Conservation (phyloP, 2,888 invertebrate genomes). For the Papilio gigon region DNA sequence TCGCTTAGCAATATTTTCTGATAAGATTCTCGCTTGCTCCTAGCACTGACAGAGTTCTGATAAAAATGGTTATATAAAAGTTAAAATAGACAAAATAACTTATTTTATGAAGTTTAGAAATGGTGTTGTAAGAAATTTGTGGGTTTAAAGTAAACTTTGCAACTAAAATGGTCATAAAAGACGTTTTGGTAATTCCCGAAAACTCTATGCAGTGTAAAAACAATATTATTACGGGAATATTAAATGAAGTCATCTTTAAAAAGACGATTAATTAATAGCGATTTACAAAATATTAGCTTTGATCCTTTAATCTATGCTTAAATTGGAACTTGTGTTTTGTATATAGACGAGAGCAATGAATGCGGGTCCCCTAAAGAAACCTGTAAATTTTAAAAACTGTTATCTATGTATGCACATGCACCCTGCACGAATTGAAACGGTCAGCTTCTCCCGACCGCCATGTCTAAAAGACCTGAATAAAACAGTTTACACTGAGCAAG, state of each 20-base stretch:
- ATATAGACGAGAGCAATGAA: no score
- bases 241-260: no score
- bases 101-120: background rate
- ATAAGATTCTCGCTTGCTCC: slow-evolving; percentile 8
- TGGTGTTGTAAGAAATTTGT: background rate
- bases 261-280: background rate
- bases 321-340: slow-evolving; percentile 1
- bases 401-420: no score
- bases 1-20: slow-evolving; percentile 7
- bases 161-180: background rate
- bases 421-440: no score
- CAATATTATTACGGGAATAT: no score
- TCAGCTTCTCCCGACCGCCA: no score
- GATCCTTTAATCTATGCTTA: background rate
- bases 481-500: no score
- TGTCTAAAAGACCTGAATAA: no score
- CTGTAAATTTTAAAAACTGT: no score
- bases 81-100: background rate
- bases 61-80: slow-evolving; percentile 5
- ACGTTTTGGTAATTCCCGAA: no score
- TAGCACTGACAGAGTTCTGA: background rate
- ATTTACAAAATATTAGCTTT: background rate
- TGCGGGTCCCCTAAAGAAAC: no score
- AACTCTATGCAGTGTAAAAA: no score
- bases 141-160: background rate